Conservation (phyloP, 1,140 invertebrate species). For the Eufriesea mexicana region DNA sequence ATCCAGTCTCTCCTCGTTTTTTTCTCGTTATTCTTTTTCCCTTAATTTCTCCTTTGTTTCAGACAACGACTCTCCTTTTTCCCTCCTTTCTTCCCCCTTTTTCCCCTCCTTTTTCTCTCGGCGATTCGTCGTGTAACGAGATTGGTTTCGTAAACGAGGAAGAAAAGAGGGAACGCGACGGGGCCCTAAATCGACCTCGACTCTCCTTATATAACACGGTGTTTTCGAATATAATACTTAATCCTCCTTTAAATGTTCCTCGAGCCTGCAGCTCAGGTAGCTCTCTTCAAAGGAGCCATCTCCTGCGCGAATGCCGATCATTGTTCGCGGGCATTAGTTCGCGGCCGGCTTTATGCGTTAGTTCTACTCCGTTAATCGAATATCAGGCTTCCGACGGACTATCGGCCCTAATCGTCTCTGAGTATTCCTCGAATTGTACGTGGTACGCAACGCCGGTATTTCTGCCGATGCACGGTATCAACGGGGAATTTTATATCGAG, state of each 20-base stretch:
- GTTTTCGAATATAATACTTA: slow-evolving; percentile 41
- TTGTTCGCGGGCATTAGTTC: slow-evolving; percentile 25
- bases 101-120: no score
- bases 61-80: no score
- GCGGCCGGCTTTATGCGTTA: slow-evolving; percentile 18
- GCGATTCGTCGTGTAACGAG: not conserved
- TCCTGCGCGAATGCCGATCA: slow-evolving; percentile 23
- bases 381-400: not conserved
- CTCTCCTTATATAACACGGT: not conserved
- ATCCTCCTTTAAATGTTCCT: slow-evolving; percentile 47
- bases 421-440: no score
- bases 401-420: not conserved
- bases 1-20: not conserved
- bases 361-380: slow-evolving; percentile 41
- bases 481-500: not conserved
- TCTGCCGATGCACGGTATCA: no score
- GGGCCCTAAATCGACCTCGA: not conserved
- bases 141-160: not conserved
- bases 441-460: no score
- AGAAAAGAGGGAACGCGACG: not conserved
- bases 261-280: slow-evolving; percentile 27
- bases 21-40: not conserved
- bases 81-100: no score
- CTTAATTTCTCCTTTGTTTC: not conserved
- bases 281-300: slow-evolving; percentile 23